Evolutionary conservation across 1,140 invertebrate genomes (phyloP), one percentile per base, ranked within the genome.

Genomic region (Drosophila lacertosa): DNA sequence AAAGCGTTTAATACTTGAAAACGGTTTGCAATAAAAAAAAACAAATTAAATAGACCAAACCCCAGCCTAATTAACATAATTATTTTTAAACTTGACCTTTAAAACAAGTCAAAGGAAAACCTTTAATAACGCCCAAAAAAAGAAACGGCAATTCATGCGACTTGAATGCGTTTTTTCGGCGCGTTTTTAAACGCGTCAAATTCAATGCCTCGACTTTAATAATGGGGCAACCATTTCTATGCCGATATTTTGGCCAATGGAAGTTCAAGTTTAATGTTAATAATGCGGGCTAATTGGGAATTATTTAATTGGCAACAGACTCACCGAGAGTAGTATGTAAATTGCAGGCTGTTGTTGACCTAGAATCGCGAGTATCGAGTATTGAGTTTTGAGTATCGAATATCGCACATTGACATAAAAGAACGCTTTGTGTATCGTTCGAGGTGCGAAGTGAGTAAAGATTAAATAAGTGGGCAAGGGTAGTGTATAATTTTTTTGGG

Each of bases 261-360:
- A 80, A 86, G 80, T 86, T 84, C 81, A 84, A 86, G 81, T 86
- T 84, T 71, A 86, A 73, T 66, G 40, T 57, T 86, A 83, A 83
- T 83, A 83, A 78, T 75, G 63, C 71, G 60, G 63, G 74, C 79
- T 78, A 80, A 80, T 84, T 86, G 55, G 55, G 64, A 45, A 79
- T 82, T 67, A 83, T 83, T 64, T 62, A 65, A 73, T 73, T 50
- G 39, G 42, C 54, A 45, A 44, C 60, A 40, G 66, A 77, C 54
- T 45, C n/a, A n/a, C n/a, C n/a, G n/a, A n/a, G 55, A 29, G 48
- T 54, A 47, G 47, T 86, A 86, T 84, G 81, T 66, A 81, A 84
- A 84, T 84, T 81, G 51, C 47, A 83, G 62, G 29, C 69, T 44
- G 35, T 22, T 11, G 20, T 74, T 84, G 81, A 86, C 81, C 81